These are phyloP conservation scores for Callyntrura sp. DNA, from an alignment of 2,888 invertebrate genomes.

Conservation along the genomic window DNA sequence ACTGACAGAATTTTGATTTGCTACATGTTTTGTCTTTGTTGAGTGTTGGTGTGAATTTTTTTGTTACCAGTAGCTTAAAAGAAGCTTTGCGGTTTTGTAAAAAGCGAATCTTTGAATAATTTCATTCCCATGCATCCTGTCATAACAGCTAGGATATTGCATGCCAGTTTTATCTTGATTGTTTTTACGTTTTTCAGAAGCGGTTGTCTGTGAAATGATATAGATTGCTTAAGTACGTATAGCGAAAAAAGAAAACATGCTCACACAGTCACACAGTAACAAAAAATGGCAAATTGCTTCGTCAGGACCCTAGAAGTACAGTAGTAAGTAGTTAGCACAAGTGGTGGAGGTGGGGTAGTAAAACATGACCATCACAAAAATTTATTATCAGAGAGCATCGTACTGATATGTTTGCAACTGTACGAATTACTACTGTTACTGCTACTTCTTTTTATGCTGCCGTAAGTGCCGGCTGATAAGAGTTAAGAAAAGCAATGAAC, in stretches of 20 bases:
- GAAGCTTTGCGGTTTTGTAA: slow-evolving; percentile 4
- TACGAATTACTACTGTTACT: neutral
- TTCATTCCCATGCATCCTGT: slow-evolving; percentile 14
- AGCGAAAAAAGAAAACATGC: slow-evolving; percentile 8
- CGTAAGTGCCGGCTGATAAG: slow-evolving; percentile 2
- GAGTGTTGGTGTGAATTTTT: neutral
- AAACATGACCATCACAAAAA: slow-evolving; percentile 44
- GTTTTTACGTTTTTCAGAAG: neutral
- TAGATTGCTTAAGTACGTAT: slow-evolving; percentile 10
- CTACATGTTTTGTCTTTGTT: slow-evolving; percentile 9
- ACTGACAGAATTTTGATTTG: neutral
- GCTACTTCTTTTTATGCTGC: neutral
- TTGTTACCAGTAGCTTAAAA: neutral
- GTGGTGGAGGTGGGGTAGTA: neutral
- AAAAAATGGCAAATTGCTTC: slow-evolving; percentile 12
- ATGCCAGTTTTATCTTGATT: too few relatives aligned
- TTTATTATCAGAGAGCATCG: slow-evolving; percentile 50
- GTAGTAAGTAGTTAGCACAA: neutral
- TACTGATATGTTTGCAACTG: slow-evolving; percentile 12
- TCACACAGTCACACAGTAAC: too few relatives aligned
- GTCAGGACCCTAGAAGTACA: slow-evolving; percentile 6
- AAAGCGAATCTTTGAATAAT: slow-evolving; percentile 30
- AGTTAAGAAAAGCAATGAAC: slow-evolving; percentile 32
- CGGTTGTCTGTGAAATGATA: neutral
- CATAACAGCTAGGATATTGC: too few relatives aligned